Conservation (phyloP, 2,113 vertebrate genomes). For the Panthera leo region DNA sequence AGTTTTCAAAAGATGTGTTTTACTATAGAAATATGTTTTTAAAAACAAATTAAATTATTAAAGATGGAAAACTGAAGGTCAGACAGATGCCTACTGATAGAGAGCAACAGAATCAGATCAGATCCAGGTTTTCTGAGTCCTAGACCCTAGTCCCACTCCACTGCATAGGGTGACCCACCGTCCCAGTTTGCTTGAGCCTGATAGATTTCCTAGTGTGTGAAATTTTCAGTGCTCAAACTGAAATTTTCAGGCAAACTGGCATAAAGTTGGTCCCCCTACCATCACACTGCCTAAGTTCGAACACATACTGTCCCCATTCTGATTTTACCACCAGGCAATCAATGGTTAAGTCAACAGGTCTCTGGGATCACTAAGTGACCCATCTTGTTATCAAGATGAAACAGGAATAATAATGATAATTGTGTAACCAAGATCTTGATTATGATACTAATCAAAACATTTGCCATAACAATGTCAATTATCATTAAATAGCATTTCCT, state of each 20-base stretch:
- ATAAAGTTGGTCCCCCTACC: not conserved
- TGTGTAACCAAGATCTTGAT: slow-evolving; percentile 76
- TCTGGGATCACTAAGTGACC: slow-evolving; percentile 65
- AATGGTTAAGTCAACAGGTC: slow-evolving; percentile 54
- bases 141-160: too few species aligned
- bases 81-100: not conserved
- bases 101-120: not conserved
- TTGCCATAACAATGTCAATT: slow-evolving; percentile 79
- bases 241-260: not conserved
- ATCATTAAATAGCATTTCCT: slow-evolving; percentile 77
- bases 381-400: slow-evolving; percentile 78
- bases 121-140: not conserved
- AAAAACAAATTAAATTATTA: not conserved
- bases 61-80: not conserved
- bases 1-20: not conserved
- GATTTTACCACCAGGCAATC: slow-evolving; percentile 39
- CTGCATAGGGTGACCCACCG: accelerated
- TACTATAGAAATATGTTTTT: not conserved
- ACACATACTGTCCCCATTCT: not conserved
- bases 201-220: not conserved
- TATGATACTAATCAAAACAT: slow-evolving; percentile 79
- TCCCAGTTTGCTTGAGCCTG: not conserved
- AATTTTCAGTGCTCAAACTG: not conserved
- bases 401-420: slow-evolving; percentile 74
- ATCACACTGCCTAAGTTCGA: not conserved